A percentile compares a stretch with the other conserved stretches of the same genome.
Evolutionary conservation across 1,140 invertebrate species (phyloP).

Genomic region (Diorhabda carinulata): DNA sequence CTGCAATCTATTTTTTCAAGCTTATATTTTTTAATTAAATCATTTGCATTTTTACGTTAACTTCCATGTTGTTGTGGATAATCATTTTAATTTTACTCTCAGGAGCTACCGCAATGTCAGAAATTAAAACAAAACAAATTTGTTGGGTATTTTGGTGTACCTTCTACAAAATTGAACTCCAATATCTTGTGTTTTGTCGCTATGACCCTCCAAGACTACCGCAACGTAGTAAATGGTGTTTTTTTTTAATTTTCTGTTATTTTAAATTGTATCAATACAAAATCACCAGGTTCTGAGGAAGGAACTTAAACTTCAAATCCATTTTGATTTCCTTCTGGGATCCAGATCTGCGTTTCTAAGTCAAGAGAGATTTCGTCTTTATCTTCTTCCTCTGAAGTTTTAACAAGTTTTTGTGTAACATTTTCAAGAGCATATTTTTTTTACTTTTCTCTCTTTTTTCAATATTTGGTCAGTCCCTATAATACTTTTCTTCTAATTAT

Average conservation of each 20-base stretch:
- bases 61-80: neutral
- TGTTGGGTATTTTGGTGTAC: neutral
- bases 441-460: neutral
- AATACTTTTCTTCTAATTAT: conserved; percentile 5
- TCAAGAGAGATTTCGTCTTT: neutral
- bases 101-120: neutral
- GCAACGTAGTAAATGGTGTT: neutral
- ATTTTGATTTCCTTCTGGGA: neutral
- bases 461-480: neutral
- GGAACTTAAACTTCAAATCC: neutral
- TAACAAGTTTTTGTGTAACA: conserved; percentile 1
- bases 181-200: neutral
- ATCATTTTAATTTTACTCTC: neutral
- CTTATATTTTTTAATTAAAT: neutral
- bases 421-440: neutral
- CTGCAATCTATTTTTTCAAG: neutral
- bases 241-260: neutral
- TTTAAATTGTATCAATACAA: neutral
- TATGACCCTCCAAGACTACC: neutral
- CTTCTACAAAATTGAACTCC: neutral
- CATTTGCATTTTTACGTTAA: neutral
- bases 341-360: neutral
- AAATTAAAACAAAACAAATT: neutral
- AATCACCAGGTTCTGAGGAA: neutral
- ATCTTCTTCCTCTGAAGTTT: neutral